Evolutionary conservation across 2,113 vertebrate species (phyloP), one percentile per base, ranked within the genome.

Genomic region (Nematolebias whitei): DNA sequence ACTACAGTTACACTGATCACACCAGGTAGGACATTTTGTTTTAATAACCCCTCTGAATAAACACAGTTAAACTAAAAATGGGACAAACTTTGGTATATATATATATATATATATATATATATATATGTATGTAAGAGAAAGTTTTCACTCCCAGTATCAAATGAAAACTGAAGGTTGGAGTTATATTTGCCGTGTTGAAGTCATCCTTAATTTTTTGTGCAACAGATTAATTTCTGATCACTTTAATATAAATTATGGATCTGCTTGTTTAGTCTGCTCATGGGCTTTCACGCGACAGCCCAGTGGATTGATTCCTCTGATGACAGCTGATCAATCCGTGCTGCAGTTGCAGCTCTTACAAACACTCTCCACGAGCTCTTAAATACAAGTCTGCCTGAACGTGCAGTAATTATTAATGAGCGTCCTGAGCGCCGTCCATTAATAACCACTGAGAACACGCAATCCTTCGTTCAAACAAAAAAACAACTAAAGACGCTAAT

Each of bases 181-280:
- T 35, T 35, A 53, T 18, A 11, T 18, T n/a, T 2, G 29, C 44
- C 11, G n/a, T n/a, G 43, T 43, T 43, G 5, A n/a, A n/a, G n/a
- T 3, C 1, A 5, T 43, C 16, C 9, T 47, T 20, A 9, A 19
- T 12, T 47, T 20, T 10, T 20, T 20, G 16, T 12, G 0, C 39
- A 8, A 32, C 22, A 5, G 15, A 80, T 86, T 15, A n/a, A 85
- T 85, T 75, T 85, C 83, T 87, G 40, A 88, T 79, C 68, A 41
- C 35, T 45, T 67, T 0, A 4, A 24, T 38, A 63, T 43, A 41
- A 83, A 79, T 80, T 61, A 76, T 51, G 63, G 43, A 78, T 78
- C 13, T 11, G 61, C n/a, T n/a, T n/a, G n/a, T n/a, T 68, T 39
- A 53, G 74, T 2, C 15, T 72, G 49, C 14, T 61, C 43, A 50